phyloP scores from a whole-genome alignment of 2,113 vertebrate genomes.

The Regulus satrapa region DNA sequence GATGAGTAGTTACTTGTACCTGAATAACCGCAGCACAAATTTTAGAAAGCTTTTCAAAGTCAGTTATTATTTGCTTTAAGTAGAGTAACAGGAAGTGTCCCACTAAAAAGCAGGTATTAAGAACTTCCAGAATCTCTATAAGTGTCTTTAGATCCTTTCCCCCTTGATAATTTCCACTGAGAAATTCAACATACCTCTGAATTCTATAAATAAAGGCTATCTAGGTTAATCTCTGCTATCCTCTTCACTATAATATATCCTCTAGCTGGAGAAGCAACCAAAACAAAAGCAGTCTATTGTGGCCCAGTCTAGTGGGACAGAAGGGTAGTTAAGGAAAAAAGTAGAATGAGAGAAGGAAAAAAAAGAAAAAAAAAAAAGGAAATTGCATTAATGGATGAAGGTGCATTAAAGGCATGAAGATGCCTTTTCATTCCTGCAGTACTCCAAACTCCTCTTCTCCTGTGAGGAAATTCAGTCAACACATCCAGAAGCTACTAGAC shows the following conservation, averaged over 20 bases:
- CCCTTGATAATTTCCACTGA: not conserved
- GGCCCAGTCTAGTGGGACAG: not conserved
- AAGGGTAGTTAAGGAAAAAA: not conserved
- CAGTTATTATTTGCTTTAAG: not conserved
- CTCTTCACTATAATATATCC: not conserved
- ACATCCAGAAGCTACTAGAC: not conserved
- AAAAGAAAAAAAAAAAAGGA: fast-evolving
- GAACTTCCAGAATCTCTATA: not conserved
- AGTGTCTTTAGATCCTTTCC: not conserved
- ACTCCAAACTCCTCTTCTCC: not conserved
- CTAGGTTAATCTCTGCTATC: not conserved
- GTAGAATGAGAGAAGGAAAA: not conserved
- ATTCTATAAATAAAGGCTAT: not conserved
- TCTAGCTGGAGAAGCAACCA: not conserved
- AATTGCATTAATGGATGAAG: not conserved
- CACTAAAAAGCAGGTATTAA: not conserved
- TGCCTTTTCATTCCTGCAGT: not conserved
- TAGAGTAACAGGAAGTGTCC: not conserved
- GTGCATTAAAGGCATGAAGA: not conserved
- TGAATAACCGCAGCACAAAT: not conserved
- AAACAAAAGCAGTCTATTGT: not conserved
- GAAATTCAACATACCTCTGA: not conserved
- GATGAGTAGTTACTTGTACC: not conserved
- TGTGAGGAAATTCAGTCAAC: not conserved
- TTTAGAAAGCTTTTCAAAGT: not conserved